phyloP scores from a whole-genome alignment of 2,113 vertebrate species.

The Athene cunicularia region DNA sequence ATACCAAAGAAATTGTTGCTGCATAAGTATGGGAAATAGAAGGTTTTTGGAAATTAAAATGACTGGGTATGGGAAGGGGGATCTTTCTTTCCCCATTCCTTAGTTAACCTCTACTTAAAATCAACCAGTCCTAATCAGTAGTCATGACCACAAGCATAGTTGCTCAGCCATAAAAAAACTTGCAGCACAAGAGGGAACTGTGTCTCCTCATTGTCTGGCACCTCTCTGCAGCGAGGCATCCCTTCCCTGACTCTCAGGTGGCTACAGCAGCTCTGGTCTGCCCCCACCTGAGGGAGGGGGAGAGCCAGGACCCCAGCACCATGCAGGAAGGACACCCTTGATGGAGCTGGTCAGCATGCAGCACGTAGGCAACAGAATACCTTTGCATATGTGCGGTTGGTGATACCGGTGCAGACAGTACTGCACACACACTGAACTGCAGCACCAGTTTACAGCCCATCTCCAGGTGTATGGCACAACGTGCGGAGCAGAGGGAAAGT shows the following conservation, averaged over 20 bases:
- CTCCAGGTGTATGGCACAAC: neutral
- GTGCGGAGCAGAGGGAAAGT: neutral
- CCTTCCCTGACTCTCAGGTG: neutral
- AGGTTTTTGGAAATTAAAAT: neutral
- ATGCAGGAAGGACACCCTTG: accelerated
- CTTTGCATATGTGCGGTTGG: accelerated
- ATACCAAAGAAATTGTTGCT: neutral
- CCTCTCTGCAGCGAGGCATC: neutral
- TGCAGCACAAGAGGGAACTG: neutral
- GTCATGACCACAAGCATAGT: accelerated
- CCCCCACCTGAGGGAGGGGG: accelerated
- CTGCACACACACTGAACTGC: accelerated
- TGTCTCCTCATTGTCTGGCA: neutral
- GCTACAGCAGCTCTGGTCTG: neutral
- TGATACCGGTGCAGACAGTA: accelerated
- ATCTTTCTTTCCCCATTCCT: neutral
- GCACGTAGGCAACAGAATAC: accelerated
- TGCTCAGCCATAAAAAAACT: neutral
- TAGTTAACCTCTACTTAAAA: neutral
- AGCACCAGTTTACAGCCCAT: neutral
- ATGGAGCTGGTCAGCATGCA: neutral
- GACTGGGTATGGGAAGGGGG: neutral
- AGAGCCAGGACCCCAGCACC: neutral
- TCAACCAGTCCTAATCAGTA: neutral
- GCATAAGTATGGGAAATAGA: neutral